Conservation (phyloP, 2,888 invertebrate genomes). For the Germaria angustata region DNA sequence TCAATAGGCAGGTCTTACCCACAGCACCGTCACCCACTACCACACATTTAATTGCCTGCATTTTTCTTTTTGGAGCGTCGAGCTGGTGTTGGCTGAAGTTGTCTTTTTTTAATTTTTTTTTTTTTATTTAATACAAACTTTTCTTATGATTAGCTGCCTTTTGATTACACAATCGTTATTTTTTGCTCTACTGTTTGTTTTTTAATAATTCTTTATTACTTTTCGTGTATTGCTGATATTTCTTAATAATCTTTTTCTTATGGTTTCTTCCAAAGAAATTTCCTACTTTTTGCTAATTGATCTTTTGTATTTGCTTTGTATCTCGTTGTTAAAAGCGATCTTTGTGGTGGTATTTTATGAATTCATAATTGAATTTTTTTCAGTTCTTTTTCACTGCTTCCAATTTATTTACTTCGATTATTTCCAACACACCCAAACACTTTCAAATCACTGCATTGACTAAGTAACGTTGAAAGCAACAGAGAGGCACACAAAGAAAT, state of each 20-base stretch:
- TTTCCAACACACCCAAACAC: slow-evolving; percentile 76
- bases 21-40: slow-evolving; percentile 79
- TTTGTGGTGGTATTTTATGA: slow-evolving; percentile 49
- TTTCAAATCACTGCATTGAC: slow-evolving; percentile 73
- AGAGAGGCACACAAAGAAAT: slow-evolving; percentile 25
- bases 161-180: slow-evolving; percentile 56
- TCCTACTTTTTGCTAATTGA: not conserved
- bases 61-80: slow-evolving; percentile 55
- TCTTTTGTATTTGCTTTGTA: slow-evolving; percentile 41
- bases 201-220: slow-evolving; percentile 20
- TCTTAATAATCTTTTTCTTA: not conserved
- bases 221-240: not conserved
- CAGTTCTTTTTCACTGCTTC: not conserved
- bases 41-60: slow-evolving; percentile 79
- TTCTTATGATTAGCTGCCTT: slow-evolving; percentile 23
- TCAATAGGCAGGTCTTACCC: slow-evolving; percentile 78
- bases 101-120: too few species aligned
- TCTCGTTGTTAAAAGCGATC: slow-evolving; percentile 65
- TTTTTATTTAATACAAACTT: slow-evolving; percentile 12
- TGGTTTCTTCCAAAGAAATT: not conserved
- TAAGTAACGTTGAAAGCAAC: slow-evolving; percentile 64
- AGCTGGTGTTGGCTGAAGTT: not conserved
- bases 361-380: slow-evolving; percentile 33
- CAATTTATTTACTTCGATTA: not conserved
- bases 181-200: slow-evolving; percentile 17